Percentiles rank a stretch among this genome's conserved stretches.
phyloP scores from a whole-genome alignment of 2,113 vertebrate genomes.

The Petaurus breviceps region DNA sequence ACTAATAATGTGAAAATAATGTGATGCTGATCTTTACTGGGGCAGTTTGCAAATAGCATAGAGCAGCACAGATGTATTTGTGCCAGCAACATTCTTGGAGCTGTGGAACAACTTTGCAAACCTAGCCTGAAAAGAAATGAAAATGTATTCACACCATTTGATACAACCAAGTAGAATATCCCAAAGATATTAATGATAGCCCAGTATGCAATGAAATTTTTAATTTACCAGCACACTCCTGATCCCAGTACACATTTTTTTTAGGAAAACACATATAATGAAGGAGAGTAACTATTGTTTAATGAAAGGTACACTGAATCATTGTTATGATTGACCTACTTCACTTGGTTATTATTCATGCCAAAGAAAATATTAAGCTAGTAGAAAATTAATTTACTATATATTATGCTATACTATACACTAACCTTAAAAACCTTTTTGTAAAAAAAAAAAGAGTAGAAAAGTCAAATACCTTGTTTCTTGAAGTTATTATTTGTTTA shows the following conservation, averaged over 20 bases:
- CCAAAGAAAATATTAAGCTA: background rate
- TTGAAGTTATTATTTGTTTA: conserved; percentile 97
- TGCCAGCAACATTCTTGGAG: conserved; percentile 92
- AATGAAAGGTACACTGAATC: background rate
- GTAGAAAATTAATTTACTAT: background rate
- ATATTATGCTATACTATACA: background rate
- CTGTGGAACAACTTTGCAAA: conserved; percentile 89
- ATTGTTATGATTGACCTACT: background rate
- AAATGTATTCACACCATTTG: conserved; percentile 92
- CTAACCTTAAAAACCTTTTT: background rate
- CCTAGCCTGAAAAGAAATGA: conserved; percentile 86
- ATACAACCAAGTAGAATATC: background rate
- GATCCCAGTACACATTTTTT: background rate
- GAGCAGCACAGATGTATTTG: conserved; percentile 94
- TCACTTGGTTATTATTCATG: background rate
- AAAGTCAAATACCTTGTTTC: conserved; percentile 92
- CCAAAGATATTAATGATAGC: no score
- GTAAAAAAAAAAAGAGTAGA: conserved; percentile 31
- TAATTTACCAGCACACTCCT: background rate
- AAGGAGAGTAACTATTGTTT: background rate
- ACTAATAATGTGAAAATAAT: conserved; percentile 90
- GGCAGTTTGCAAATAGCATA: conserved; percentile 96
- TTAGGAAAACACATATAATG: background rate
- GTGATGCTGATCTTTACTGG: conserved; percentile 95
- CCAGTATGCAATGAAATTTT: no score